Conservation (phyloP, 1,140 invertebrate genomes). For the Cylas formicarius region DNA sequence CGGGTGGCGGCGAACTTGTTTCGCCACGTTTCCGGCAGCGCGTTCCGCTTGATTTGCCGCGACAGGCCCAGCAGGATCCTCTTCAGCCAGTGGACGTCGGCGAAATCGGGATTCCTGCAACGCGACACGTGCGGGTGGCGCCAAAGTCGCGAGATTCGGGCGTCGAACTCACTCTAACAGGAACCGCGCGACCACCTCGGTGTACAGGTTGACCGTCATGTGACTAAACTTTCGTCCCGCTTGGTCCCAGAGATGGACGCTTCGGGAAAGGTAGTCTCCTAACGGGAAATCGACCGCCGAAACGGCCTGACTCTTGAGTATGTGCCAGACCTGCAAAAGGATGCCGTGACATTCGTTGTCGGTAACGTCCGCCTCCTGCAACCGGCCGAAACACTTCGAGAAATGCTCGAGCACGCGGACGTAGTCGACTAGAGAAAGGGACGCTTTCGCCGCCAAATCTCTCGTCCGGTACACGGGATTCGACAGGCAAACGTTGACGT, state of each 20-base stretch:
- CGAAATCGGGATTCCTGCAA: constrained; percentile 5
- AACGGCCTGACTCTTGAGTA: constrained; percentile 6
- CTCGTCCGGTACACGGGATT: constrained; percentile 57
- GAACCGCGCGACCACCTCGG: constrained; percentile 26
- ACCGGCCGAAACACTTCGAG: constrained; percentile 33
- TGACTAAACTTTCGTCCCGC: constrained; percentile 25
- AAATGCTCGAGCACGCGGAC: constrained; percentile 34
- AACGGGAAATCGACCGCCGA: constrained; percentile 26
- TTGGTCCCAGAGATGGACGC: constrained; percentile 21
- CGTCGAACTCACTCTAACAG: constrained; percentile 22
- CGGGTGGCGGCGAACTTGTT: constrained; percentile 17
- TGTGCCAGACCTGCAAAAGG: constrained; percentile 47
- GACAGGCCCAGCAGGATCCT: constrained; percentile 20
- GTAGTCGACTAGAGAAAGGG: constrained; percentile 53
- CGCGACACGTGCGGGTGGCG: background rate
- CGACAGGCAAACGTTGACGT: constrained; percentile 46
- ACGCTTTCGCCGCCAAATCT: constrained; percentile 58
- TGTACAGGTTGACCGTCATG: constrained; percentile 23
- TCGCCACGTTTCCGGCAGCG: constrained; percentile 15
- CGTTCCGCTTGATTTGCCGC: constrained; percentile 12
- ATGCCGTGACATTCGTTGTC: constrained; percentile 50
- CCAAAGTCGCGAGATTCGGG: background rate
- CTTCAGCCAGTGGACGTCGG: constrained; percentile 22
- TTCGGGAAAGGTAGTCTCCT: constrained; percentile 17
- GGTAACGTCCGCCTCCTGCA: constrained; percentile 24